phyloP scores from a whole-genome alignment of 2,797 vertebrate genomes.

The Nothura maculosa region DNA sequence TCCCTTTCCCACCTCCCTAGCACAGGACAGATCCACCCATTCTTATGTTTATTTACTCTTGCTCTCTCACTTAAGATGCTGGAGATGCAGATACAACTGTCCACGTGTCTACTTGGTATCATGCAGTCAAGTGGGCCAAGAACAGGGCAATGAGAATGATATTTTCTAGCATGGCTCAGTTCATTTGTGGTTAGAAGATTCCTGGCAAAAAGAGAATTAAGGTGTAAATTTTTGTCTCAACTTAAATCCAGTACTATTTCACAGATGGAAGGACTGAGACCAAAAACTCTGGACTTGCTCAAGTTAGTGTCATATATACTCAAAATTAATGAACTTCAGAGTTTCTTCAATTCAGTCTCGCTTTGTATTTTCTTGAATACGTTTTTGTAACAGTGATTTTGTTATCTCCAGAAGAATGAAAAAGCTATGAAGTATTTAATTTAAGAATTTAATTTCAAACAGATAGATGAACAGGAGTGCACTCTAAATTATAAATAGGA shows the following conservation, averaged over 20 bases:
- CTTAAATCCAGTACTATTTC: background rate
- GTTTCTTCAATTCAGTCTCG: background rate
- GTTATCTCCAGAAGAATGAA: conserved; percentile 33
- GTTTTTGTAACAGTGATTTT: conserved; percentile 24
- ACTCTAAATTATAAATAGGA: conserved; percentile 66
- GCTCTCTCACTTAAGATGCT: background rate
- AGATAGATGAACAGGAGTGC: conserved; percentile 32
- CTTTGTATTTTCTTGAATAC: background rate
- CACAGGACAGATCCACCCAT: accelerated
- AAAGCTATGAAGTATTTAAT: conserved; percentile 55
- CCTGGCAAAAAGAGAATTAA: background rate
- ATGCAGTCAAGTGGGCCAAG: background rate
- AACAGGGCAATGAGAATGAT: accelerated
- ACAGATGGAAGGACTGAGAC: background rate
- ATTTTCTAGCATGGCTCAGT: background rate
- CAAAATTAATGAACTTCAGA: background rate
- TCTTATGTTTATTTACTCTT: background rate
- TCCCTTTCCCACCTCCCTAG: background rate
- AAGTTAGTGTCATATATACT: background rate
- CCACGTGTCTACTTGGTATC: background rate
- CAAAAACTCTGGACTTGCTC: background rate
- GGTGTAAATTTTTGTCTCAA: background rate
- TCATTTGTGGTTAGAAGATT: background rate
- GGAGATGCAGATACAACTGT: background rate
- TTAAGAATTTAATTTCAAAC: conserved; percentile 70